Conservation (phyloP, 1,140 invertebrate genomes). For the Sycobia sp. region DNA sequence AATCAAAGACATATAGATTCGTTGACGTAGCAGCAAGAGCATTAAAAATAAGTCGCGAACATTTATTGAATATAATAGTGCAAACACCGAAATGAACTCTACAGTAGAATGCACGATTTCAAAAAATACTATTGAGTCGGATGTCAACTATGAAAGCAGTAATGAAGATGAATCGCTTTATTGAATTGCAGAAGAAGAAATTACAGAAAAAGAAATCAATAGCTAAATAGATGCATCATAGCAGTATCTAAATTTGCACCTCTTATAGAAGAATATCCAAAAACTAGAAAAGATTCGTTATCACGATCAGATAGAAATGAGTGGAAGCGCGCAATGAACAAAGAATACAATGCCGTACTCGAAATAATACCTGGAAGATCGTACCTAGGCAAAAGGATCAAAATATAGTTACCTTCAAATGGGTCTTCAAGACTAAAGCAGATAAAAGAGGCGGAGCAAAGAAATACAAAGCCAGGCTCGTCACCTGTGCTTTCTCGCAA, state of each 20-base stretch:
- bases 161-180: not conserved
- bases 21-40: not conserved
- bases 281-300: not conserved
- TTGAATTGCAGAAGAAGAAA: not conserved
- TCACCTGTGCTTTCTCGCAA: constrained; percentile 37
- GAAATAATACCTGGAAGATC: not conserved
- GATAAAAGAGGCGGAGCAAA: not conserved
- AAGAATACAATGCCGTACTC: not conserved
- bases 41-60: not conserved
- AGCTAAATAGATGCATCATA: not conserved
- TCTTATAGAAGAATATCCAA: not conserved
- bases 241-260: not conserved
- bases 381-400: not conserved
- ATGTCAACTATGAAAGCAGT: not conserved
- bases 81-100: not conserved
- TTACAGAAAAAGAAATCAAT: no score
- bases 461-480: constrained; percentile 27
- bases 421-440: constrained; percentile 33
- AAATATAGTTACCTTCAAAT: constrained; percentile 21
- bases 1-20: constrained; percentile 8
- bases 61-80: constrained; percentile 33
- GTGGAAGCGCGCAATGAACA: not conserved
- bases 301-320: not conserved
- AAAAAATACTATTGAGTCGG: no score
- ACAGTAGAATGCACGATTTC: no score